Evolutionary conservation across 2,888 invertebrate genomes (phyloP).

Genomic region (Lamellibrachia columna): DNA sequence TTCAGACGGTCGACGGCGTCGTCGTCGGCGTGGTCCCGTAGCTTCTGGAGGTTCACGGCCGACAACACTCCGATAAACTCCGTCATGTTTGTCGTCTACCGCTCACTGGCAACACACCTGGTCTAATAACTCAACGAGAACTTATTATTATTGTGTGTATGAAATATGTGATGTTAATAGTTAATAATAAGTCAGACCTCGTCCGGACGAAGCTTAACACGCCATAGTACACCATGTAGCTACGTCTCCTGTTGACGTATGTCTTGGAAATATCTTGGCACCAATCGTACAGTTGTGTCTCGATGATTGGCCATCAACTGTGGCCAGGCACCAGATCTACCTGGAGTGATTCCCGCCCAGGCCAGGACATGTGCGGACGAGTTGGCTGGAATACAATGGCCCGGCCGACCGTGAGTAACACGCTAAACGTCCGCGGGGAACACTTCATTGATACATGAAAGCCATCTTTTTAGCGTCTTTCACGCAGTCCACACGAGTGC

Average conservation of each 20-base stretch:
- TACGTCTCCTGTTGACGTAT: not conserved
- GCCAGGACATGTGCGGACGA: not conserved
- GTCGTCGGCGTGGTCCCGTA: slow-evolving; percentile 58
- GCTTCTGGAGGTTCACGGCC: slow-evolving; percentile 26
- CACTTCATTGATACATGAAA: not conserved
- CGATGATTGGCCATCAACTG: not conserved
- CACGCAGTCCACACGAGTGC: not conserved
- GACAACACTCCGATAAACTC: slow-evolving; percentile 23
- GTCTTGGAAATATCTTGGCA: not conserved
- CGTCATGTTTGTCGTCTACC: not conserved
- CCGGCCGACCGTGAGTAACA: not conserved
- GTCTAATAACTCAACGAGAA: not conserved
- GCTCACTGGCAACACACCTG: not conserved
- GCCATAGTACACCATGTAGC: not conserved
- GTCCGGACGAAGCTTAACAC: not conserved
- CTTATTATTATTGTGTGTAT: not conserved
- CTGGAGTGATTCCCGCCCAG: slow-evolving; percentile 1
- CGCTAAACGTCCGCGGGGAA: not conserved
- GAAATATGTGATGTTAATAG: not conserved
- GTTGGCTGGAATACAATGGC: not conserved
- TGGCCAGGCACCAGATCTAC: not conserved
- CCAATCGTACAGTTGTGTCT: not conserved
- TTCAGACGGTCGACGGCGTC: slow-evolving; percentile 65
- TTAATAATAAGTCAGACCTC: not conserved
- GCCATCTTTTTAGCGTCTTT: not conserved